Evolutionary conservation across 2,888 invertebrate species (phyloP).

Genomic region (Hydriomena furcata): DNA sequence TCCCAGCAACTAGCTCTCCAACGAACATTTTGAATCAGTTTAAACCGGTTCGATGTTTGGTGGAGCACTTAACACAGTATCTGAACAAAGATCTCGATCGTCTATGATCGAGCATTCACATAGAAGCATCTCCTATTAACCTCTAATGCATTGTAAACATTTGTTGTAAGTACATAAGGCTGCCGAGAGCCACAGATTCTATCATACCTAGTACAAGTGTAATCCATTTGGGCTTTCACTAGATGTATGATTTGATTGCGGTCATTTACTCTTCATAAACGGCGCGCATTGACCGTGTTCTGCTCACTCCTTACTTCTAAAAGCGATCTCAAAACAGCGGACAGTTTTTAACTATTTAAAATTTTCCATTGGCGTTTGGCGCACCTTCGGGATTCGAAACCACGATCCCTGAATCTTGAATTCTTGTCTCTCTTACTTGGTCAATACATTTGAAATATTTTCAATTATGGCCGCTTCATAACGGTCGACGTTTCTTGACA

Average conservation of each 20-base stretch:
- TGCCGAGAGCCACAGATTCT: conserved; percentile 1
- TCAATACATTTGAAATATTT: too few species aligned
- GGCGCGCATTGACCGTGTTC: conserved; percentile 48
- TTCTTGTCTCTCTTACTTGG: too few species aligned
- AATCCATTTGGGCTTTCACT: conserved; percentile 67
- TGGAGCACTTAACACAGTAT: conserved; percentile 41
- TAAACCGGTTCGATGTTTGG: conserved; percentile 33
- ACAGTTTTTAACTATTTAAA: too few species aligned
- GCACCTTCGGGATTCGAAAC: too few species aligned
- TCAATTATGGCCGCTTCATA: conserved; percentile 29
- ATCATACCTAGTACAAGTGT: conserved; percentile 6
- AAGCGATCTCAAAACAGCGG: too few species aligned
- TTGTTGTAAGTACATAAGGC: conserved; percentile 18
- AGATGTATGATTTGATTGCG: conserved; percentile 76
- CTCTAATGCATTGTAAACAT: conserved; percentile 72
- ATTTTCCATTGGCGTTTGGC: too few species aligned
- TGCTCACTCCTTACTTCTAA: conserved; percentile 39
- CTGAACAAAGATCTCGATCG: conserved; percentile 47
- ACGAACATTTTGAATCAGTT: not conserved
- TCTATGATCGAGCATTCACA: conserved; percentile 54
- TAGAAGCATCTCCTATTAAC: conserved; percentile 57
- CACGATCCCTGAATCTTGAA: too few species aligned
- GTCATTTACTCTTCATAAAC: conserved; percentile 70
- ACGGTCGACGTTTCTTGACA: not conserved
- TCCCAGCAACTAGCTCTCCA: too few species aligned